Evolutionary conservation across 2,888 invertebrate genomes (phyloP).

Genomic region (Nephrotoma appendiculata): DNA sequence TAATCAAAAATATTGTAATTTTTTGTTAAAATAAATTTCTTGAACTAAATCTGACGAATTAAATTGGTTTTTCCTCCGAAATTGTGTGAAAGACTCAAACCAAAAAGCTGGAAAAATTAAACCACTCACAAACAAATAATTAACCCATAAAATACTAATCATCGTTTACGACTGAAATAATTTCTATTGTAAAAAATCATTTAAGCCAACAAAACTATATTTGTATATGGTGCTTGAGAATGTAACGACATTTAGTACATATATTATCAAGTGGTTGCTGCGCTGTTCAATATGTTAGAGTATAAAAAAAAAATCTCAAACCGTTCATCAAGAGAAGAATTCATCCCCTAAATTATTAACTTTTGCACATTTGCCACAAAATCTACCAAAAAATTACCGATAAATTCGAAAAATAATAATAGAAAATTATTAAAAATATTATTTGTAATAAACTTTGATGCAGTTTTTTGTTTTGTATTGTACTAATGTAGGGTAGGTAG

Average conservation of each 20-base stretch:
- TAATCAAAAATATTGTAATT: background rate
- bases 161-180: background rate
- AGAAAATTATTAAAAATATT: background rate
- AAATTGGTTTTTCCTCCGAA: background rate
- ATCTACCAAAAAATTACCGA: conserved; percentile 1
- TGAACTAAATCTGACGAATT: background rate
- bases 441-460: background rate
- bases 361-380: conserved; percentile 3
- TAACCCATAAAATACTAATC: background rate
- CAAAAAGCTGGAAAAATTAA: background rate
- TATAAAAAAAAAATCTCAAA: background rate
- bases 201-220: background rate
- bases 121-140: background rate
- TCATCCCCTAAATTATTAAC: background rate
- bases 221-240: background rate
- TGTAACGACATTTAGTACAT: background rate
- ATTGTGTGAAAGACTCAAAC: background rate
- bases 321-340: background rate
- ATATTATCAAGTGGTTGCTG: background rate
- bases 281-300: background rate
- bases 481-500: background rate
- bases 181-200: background rate
- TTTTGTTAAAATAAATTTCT: background rate
- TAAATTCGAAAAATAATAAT: background rate
- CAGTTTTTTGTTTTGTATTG: background rate